These are phyloP conservation scores for Thalassaphorura encarpata DNA, from an alignment of 1,140 invertebrate species.

Conservation along the genomic window DNA sequence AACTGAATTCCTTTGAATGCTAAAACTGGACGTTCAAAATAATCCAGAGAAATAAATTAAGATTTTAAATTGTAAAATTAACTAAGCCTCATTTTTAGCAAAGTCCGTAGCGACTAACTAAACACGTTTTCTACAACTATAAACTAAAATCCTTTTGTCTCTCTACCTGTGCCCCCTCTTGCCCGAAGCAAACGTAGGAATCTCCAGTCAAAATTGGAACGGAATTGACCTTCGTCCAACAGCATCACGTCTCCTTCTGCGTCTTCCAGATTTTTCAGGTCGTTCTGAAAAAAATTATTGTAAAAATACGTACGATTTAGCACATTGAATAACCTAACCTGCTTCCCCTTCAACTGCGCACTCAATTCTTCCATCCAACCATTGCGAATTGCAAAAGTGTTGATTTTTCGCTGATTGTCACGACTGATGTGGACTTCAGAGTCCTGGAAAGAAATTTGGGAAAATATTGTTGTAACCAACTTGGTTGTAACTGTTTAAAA, in stretches of 20 bases:
- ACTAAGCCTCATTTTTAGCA: slow-evolving; percentile 1
- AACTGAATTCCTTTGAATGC: no score
- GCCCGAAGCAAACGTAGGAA: slow-evolving; percentile 67
- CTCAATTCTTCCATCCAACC: slow-evolving; percentile 82
- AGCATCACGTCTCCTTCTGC: slow-evolving; percentile 78
- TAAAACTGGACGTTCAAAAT: no score
- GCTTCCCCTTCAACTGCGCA: slow-evolving; percentile 77
- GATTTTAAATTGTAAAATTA: neutral
- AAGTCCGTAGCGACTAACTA: neutral
- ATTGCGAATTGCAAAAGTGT: slow-evolving; percentile 88
- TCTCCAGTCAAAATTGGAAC: slow-evolving; percentile 82
- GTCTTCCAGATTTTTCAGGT: slow-evolving; percentile 84
- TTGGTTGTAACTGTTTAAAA: no score
- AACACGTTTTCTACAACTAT: neutral
- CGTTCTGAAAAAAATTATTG: slow-evolving; percentile 49
- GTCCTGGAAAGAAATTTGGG: slow-evolving; percentile 49
- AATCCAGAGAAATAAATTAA: no score
- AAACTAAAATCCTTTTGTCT: neutral
- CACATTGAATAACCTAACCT: slow-evolving; percentile 45
- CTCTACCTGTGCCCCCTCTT: slow-evolving; percentile 61
- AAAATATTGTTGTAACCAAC: no score
- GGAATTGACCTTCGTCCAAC: slow-evolving; percentile 61
- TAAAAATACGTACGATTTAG: neutral
- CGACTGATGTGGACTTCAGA: slow-evolving; percentile 87
- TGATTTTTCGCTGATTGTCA: slow-evolving; percentile 97